Conservation (phyloP, 2,888 invertebrate species). For the Macroteleia sp. region DNA sequence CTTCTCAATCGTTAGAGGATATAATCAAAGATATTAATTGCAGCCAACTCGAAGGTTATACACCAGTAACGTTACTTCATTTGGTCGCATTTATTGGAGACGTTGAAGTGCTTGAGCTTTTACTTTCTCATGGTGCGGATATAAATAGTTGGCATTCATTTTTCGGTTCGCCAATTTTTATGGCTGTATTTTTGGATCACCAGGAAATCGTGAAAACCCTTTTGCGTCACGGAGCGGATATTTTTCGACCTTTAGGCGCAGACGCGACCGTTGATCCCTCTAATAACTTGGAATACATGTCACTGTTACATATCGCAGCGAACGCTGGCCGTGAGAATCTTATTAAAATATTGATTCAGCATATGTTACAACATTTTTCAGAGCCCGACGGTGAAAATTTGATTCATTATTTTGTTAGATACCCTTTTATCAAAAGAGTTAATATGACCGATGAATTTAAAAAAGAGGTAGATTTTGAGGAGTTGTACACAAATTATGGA, state of each 20-base stretch:
- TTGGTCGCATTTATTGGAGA: slow-evolving; percentile 28
- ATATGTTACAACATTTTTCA: too few species aligned
- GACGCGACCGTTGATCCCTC: slow-evolving; percentile 17
- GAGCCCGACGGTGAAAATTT: slow-evolving; percentile 15
- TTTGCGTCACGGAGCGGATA: neutral
- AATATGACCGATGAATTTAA: slow-evolving; percentile 17
- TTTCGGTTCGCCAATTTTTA: slow-evolving; percentile 38
- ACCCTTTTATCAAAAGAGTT: neutral
- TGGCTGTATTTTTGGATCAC: slow-evolving; percentile 21
- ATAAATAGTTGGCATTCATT: slow-evolving; percentile 27
- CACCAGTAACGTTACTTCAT: slow-evolving; percentile 27
- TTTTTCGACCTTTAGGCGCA: slow-evolving; percentile 15
- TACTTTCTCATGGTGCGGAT: slow-evolving; percentile 21
- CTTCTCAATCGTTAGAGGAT: neutral
- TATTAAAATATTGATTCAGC: slow-evolving; percentile 8
- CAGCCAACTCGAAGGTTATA: slow-evolving; percentile 18
- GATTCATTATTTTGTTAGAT: slow-evolving; percentile 22
- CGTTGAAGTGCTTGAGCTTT: neutral
- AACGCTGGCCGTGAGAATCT: slow-evolving; percentile 6
- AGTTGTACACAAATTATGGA: slow-evolving; percentile 18
- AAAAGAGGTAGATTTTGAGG: slow-evolving; percentile 17
- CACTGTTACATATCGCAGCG: slow-evolving; percentile 12
- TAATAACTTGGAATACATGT: slow-evolving; percentile 20
- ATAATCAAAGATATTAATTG: neutral
- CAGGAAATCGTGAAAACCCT: slow-evolving; percentile 12